Conservation (phyloP, 1,140 invertebrate species). For the Condylostylus longicornis region DNA sequence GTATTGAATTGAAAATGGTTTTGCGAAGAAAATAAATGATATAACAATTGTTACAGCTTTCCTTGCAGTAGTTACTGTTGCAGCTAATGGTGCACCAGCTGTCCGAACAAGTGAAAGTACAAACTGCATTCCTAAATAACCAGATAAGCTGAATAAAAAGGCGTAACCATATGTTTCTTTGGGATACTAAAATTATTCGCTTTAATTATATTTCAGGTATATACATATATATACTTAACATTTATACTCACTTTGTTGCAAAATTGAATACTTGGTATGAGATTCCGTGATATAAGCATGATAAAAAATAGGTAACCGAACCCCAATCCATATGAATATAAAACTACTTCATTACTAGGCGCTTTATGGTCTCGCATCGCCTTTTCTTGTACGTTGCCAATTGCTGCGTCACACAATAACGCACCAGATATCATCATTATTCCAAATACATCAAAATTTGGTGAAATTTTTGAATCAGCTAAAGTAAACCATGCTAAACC, state of each 20-base stretch:
- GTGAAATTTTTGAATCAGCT: slow-evolving; percentile 78
- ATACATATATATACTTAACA: slow-evolving; percentile 2
- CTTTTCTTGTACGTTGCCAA: slow-evolving; percentile 94
- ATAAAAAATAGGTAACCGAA: slow-evolving; percentile 71
- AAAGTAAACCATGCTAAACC: slow-evolving; percentile 84
- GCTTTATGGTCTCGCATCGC: slow-evolving; percentile 71
- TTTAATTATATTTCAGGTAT: slow-evolving; percentile 6
- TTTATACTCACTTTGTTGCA: slow-evolving; percentile 50
- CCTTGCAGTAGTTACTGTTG: slow-evolving; percentile 73
- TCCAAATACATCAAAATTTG: slow-evolving; percentile 70
- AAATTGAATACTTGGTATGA: slow-evolving; percentile 59
- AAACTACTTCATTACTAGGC: slow-evolving; percentile 78
- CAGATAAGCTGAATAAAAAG: slow-evolving; percentile 71
- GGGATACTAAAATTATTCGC: slow-evolving; percentile 43
- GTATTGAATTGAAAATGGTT: slow-evolving; percentile 87
- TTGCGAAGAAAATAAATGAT: slow-evolving; percentile 86
- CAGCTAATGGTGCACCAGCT: slow-evolving; percentile 78
- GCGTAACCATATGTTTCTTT: slow-evolving; percentile 70
- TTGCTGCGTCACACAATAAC: slow-evolving; percentile 79
- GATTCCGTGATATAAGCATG: slow-evolving; percentile 54
- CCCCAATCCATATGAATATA: slow-evolving; percentile 85
- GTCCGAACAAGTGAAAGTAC: slow-evolving; percentile 75
- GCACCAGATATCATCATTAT: slow-evolving; percentile 77
- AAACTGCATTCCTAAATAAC: slow-evolving; percentile 84
- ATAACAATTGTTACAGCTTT: slow-evolving; percentile 86